Percentiles rank a stretch among this genome's conserved stretches.
These are phyloP conservation scores for Rafetus swinhoei DNA, from an alignment of 2,113 vertebrate species.

Conservation along the genomic window DNA sequence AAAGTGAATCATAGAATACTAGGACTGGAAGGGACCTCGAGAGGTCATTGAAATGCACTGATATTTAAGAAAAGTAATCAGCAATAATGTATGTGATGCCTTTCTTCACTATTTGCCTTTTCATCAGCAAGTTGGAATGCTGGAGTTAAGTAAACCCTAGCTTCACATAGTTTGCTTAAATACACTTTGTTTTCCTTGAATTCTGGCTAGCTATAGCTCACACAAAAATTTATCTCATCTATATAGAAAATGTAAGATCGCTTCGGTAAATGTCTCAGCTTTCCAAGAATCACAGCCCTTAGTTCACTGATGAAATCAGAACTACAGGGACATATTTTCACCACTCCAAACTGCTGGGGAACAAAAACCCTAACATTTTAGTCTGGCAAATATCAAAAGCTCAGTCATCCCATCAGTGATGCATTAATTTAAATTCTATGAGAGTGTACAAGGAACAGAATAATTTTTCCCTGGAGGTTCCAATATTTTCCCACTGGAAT, in stretches of 20 bases:
- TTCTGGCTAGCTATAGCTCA: not conserved
- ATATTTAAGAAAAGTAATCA: not conserved
- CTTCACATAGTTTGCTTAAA: not conserved
- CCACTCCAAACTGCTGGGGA: not conserved
- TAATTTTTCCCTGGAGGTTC: not conserved
- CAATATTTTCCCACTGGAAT: not conserved
- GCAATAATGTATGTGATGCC: no score
- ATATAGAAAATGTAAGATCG: not conserved
- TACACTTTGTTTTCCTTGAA: not conserved
- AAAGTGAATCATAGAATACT: not conserved
- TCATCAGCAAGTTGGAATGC: not conserved
- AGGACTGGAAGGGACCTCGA: no score
- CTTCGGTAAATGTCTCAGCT: not conserved
- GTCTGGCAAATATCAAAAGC: accelerated
- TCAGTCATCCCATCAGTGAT: not conserved
- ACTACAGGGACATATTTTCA: not conserved
- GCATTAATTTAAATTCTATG: not conserved
- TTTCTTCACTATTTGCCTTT: not conserved
- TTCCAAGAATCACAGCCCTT: not conserved
- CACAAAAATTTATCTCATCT: not conserved
- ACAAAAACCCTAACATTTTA: not conserved
- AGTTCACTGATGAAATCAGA: accelerated
- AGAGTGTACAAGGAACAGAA: not conserved
- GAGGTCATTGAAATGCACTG: not conserved
- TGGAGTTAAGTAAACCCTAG: not conserved